Base-by-base conservation (phyloP, 2,113 vertebrate species). In the Muscicapa adusta region DNA sequence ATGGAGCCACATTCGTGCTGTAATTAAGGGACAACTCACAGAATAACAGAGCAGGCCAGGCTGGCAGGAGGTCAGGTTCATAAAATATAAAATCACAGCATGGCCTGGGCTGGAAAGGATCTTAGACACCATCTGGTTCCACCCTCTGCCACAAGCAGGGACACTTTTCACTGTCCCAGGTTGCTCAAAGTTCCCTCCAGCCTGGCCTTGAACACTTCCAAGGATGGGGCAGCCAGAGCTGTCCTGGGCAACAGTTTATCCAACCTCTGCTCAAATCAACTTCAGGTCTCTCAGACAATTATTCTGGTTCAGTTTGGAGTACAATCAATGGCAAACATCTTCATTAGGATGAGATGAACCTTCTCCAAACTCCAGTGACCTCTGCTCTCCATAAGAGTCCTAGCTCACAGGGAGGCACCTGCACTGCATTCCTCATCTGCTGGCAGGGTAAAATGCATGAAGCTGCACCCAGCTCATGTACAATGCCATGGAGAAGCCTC, bases 1-100 rank as follows among this genome's bases (percentile, higher is more conserved):
- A 1, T 0, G 26, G 33, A 45, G 43, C 33, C 9, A 14, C 20
- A 0, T 20, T 60, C 31, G n/a, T 0, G 0, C 33, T 79, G 62
- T 4, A 14, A 5, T 33, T 26, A 26, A 47, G 38, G 25, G 14
- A 68, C 15, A 45, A 10, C 14, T 34, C 29, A 40, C 1, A 26
- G 74, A 51, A 17, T 4, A 43, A 65, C 0, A 1, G 12, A 83
- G 11, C 14, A 42, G 36, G 45, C 40, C 60, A 33, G 28, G 16
- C 5, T 34, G 88, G 71, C 31, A 56, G 26, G 31, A 82, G 78
- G 34, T 31, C 70, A 53, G 8, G 5, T 15, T 61, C 8, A n/a
- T 0, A 18, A 19, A 29, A 16, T 29, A 25, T 5, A 53, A 29
- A 74, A 23, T 10, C 45, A 53, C 61, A 61, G 54, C 6, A 26